Conservation (phyloP, 2,888 invertebrate genomes). For the Mythimna lalbum region DNA sequence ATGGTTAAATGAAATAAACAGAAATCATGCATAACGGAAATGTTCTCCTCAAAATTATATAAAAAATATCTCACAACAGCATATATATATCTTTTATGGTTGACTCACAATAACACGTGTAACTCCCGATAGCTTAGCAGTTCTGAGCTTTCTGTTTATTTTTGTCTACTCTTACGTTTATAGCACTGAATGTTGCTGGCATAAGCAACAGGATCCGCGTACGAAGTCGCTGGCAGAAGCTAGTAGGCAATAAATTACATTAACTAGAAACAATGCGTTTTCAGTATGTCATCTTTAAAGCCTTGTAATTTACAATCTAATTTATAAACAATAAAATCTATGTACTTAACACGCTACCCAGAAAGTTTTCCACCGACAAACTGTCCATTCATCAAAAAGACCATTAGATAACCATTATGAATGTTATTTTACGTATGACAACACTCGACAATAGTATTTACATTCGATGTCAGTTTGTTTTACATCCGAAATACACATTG, state of each 20-base stretch:
- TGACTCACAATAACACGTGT: no score
- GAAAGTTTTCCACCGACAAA: conserved; percentile 70
- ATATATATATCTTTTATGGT: no score
- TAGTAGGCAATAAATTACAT: neutral
- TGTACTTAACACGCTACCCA: conserved; percentile 58
- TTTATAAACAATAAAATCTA: conserved; percentile 31
- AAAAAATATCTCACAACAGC: no score
- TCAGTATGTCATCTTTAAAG: conserved; percentile 9
- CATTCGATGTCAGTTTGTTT: conserved; percentile 90
- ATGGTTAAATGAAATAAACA: no score
- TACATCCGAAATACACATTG: conserved; percentile 88
- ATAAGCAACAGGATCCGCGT: no score
- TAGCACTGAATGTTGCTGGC: no score
- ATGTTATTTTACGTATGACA: conserved; percentile 86
- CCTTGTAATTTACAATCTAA: conserved; percentile 1
- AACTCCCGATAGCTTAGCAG: no score
- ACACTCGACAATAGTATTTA: conserved; percentile 89
- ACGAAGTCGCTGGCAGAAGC: no score
- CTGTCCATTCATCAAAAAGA: conserved; percentile 80
- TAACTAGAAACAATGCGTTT: conserved; percentile 5
- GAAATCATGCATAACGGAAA: no score
- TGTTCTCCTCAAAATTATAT: no score
- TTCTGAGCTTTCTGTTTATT: no score
- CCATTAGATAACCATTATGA: conserved; percentile 88
- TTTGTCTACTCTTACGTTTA: no score